Percentiles rank a stretch among this genome's conserved stretches.
phyloP scores from a whole-genome alignment of 2,797 vertebrate genomes.

The Gobio occitaniae region DNA sequence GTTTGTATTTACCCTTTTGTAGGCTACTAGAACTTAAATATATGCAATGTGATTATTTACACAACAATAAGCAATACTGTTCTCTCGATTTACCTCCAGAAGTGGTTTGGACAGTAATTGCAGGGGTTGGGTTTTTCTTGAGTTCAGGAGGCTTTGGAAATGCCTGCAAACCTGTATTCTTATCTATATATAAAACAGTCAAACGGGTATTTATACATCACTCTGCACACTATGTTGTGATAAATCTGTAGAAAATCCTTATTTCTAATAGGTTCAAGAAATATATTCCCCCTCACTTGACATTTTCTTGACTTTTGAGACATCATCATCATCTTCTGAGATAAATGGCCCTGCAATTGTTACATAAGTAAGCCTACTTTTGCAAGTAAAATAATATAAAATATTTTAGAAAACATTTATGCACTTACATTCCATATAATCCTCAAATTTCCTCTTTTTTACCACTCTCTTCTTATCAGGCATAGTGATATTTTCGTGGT shows the following conservation, averaged over 20 bases:
- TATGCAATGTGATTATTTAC: neutral
- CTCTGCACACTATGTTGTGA: neutral
- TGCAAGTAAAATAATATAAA: neutral
- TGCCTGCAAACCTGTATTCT: neutral
- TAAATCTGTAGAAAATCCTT: neutral
- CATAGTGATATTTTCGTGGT: neutral
- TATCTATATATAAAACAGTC: neutral
- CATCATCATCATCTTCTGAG: constrained; percentile 5
- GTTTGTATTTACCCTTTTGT: neutral
- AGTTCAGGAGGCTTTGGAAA: neutral
- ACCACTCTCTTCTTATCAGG: neutral
- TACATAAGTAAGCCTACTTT: neutral
- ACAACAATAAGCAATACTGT: neutral
- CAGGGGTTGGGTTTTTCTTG: neutral
- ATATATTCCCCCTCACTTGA: neutral
- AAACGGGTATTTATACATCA: neutral
- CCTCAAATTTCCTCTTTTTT: neutral
- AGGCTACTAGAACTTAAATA: neutral
- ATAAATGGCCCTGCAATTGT: neutral
- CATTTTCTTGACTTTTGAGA: neutral
- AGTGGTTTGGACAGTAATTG: neutral
- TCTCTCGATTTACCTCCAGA: neutral
- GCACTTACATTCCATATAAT: neutral
- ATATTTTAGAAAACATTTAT: neutral
- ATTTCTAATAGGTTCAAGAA: neutral